phyloP scores from a whole-genome alignment of 2,797 vertebrate genomes.

The Darevskia mixta region DNA sequence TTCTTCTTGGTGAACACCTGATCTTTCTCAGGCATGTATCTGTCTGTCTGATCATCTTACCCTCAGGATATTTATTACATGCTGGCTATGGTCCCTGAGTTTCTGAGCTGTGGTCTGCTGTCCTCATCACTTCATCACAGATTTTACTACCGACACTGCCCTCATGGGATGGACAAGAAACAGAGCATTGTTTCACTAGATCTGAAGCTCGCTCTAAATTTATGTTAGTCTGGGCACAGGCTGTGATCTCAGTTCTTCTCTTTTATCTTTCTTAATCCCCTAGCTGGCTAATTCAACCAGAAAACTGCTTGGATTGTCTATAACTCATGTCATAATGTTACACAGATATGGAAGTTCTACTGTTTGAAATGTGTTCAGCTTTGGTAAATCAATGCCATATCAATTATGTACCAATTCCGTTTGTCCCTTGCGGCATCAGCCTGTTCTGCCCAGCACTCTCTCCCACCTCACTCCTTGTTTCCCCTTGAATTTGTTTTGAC shows the following conservation, averaged over 20 bases:
- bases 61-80: slow-evolving; percentile 14
- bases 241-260: slow-evolving; percentile 4
- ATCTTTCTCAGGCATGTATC: not conserved
- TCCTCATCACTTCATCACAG: slow-evolving; percentile 15
- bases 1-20: not conserved
- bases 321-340: slow-evolving; percentile 8
- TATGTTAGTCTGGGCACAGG: slow-evolving; percentile 6
- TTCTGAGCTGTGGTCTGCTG: not conserved
- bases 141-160: slow-evolving; percentile 3
- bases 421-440: not conserved
- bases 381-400: slow-evolving; percentile 19
- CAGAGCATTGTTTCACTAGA: not conserved
- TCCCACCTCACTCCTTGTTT: not conserved
- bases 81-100: not conserved
- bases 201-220: slow-evolving; percentile 1
- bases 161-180: slow-evolving; percentile 12
- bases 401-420: slow-evolving; percentile 9
- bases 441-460: too few species aligned
- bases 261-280: slow-evolving; percentile 24
- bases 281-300: slow-evolving; percentile 9
- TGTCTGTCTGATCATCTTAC: slow-evolving; percentile 3
- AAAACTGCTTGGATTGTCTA: slow-evolving; percentile 12
- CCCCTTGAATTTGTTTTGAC: not conserved
- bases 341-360: not conserved
- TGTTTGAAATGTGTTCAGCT: not conserved